Evolutionary conservation across 2,888 invertebrate genomes (phyloP).

Genomic region (Cataglyphis altisquamis): DNA sequence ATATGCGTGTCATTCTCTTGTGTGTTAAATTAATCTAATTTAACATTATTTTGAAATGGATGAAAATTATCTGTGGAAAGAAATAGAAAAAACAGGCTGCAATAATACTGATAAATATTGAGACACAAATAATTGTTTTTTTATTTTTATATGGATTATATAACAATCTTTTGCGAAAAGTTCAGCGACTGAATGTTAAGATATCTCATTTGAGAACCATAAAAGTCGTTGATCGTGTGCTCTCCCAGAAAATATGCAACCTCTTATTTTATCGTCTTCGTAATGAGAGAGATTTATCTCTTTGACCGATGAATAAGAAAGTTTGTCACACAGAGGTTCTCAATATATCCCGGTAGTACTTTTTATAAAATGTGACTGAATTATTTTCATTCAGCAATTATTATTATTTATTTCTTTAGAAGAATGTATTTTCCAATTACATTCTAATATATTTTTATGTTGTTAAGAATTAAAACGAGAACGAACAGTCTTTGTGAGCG

Average conservation of each 20-base stretch:
- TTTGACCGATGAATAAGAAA: conserved; percentile 25
- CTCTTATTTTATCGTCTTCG: neutral
- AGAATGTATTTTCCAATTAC: neutral
- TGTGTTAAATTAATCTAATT: conserved; percentile 10
- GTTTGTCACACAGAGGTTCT: conserved; percentile 28
- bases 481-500: neutral
- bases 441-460: neutral
- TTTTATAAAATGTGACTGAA: neutral
- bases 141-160: neutral
- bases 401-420: neutral
- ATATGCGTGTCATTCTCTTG: neutral
- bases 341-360: neutral
- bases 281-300: conserved; percentile 17
- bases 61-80: neutral
- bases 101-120: neutral
- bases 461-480: neutral
- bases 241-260: conserved; percentile 19
- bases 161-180: neutral
- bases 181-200: neutral
- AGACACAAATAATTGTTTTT: neutral
- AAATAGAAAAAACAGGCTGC: neutral
- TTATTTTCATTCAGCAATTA: neutral
- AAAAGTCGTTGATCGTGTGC: neutral
- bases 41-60: neutral
- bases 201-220: neutral